Base-by-base conservation (phyloP, 2,888 invertebrate species). In the Nesidiocoris tenuis region DNA sequence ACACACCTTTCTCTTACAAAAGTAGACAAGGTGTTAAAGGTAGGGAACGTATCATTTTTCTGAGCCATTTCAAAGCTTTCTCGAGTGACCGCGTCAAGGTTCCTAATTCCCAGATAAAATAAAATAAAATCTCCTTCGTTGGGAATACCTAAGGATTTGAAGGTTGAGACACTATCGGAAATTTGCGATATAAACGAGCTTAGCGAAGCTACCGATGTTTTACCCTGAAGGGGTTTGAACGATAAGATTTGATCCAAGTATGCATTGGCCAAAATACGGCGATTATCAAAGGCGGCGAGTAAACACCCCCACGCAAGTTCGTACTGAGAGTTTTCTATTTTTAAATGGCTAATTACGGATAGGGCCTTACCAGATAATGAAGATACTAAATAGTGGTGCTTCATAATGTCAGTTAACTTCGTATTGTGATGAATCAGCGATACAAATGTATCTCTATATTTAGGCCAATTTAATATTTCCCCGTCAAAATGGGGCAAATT, bases 11-110 rank as follows among this genome's bases (percentile, higher is more conserved):
- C 64, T 22, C 19, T 22, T 18, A 63, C 16, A 22, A 63, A 21
- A 19, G 3, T 63, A 2, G 19, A 3, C n/a, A 59, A 59, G 3
- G 59, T 9, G n/a, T 59, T n/a, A 59, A 59, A 59, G 5, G 59
- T 21, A 22, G 22, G 64, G n/a, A 64, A 64, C 16, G 22, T 64
- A 5, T n/a, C 24, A 24, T 12, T 17, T 24, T 17, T 64, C 16
- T 64, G 22, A 17, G 64, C 64, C 23, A 64, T 23, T 23, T 64
- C 64, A 24, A 64, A 64, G 2, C 24, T 22, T 9, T 64, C 64
- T 7, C 64, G 7, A 5, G 64, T 64, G 24, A 24, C n/a, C 1
- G 5, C 1, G 18, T 64, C 64, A 5, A 64, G 24, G 24, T 23
- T n/a, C 3, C 25, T 1, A 7, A 64, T 12, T 3, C 7, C n/a